Evolutionary conservation across 2,888 invertebrate genomes (phyloP).

Genomic region (Bombylius major): DNA sequence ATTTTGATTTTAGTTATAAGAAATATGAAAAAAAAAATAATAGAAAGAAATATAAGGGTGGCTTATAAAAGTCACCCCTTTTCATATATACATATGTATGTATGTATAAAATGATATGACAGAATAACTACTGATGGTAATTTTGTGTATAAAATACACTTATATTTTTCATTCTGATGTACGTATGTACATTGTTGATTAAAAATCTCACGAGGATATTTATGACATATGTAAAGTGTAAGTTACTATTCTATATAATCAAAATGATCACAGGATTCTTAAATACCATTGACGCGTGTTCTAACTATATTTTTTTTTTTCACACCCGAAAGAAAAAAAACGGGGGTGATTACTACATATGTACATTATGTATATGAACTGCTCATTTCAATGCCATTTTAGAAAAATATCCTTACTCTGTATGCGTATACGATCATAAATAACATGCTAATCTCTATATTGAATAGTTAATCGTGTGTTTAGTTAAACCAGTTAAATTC

Average conservation of each 20-base stretch:
- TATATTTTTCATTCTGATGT: no score
- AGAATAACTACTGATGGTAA: no score
- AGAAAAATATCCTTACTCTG: not conserved
- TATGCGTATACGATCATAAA: not conserved
- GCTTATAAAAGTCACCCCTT: no score
- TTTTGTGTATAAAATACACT: no score
- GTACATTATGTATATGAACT: not conserved
- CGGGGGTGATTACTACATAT: not conserved
- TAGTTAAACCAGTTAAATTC: not conserved
- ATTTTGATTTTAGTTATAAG: no score
- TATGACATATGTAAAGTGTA: conserved; percentile 38
- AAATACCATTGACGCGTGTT: not conserved
- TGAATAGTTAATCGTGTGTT: not conserved
- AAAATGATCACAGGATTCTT: not conserved
- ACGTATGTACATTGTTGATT: no score
- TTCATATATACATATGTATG: no score
- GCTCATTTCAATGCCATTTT: no score
- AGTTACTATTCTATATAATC: conserved; percentile 9
- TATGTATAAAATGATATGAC: no score
- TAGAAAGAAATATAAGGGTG: no score
- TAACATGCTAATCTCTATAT: not conserved
- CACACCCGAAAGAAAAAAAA: not conserved
- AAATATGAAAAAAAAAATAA: no score
- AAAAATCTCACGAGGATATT: conserved; percentile 36
- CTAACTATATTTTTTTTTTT: not conserved